Base-by-base conservation (phyloP, 2,113 vertebrate species). In the Gymnogyps californianus region DNA sequence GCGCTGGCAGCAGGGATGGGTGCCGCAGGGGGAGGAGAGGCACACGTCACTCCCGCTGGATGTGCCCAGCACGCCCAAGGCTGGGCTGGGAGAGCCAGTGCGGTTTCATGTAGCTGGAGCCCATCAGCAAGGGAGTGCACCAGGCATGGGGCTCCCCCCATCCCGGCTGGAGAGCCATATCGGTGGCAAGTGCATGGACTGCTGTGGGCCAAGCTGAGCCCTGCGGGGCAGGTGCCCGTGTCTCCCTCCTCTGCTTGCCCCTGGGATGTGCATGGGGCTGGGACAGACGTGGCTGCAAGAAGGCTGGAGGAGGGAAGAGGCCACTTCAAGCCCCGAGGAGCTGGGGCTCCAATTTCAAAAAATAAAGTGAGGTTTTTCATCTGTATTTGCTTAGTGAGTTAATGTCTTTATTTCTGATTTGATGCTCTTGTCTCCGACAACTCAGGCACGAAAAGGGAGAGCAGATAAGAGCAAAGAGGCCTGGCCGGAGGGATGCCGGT, bases 401-500 rank as follows among this genome's bases (percentile, higher is more conserved):
- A 91, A 91, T 85, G 83, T 66, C 80, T 93, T 95, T 79, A 82
- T 92, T 97, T 91, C 66, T 93, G 70, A 94, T 92, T 49, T 72
- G 72, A 75, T 87, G 83, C 83, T 95, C 61, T 38, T 67, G 72
- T 87, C 89, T 92, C 70, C 54, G 76, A 77, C 52, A 87, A 83
- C 77, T 83, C 91, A 90, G 88, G 70, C 69, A 46, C 4, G 3
- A 61, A 66, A 95, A 61, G 16, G 44, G 25, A 93, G 79, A 87
- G 88, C 82, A 97, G 97, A 90, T 89, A 96, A 97, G 96, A 96
- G 90, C 5, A 13, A 82, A 61, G 66, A 95, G 90, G 67, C 18
- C 62, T 1, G 4, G 74, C 69, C 17, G 5, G 80, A 96, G 83
- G 87, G 85, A 94, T 83, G 42, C 81, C 95, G 78, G 66, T 91